Evolutionary conservation across 2,888 invertebrate genomes (phyloP).

Genomic region (Pasiphila rectangulata): DNA sequence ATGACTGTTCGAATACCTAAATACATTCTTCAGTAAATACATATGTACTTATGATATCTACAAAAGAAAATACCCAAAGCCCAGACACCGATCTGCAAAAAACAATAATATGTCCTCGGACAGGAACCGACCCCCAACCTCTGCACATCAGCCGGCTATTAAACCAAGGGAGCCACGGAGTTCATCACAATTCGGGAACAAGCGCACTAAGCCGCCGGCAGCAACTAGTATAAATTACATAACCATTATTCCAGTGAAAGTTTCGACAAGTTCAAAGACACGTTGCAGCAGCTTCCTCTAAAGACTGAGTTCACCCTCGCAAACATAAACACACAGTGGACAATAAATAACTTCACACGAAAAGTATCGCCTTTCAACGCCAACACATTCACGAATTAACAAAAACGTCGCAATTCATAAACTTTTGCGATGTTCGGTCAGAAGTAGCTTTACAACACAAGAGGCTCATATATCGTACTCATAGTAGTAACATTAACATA

Average conservation of each 20-base stretch:
- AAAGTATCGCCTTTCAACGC: slow-evolving; percentile 24
- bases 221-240: too few species aligned
- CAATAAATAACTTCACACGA: slow-evolving; percentile 23
- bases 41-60: too few species aligned
- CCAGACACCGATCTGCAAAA: too few species aligned
- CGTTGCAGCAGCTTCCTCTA: slow-evolving; percentile 8
- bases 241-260: neutral
- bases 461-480: neutral
- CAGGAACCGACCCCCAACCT: too few species aligned
- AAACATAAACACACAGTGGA: slow-evolving; percentile 17
- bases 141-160: too few species aligned
- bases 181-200: too few species aligned
- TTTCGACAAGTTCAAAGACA: neutral
- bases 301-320: slow-evolving; percentile 8
- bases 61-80: too few species aligned
- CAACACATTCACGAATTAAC: slow-evolving; percentile 23
- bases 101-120: too few species aligned
- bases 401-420: slow-evolving; percentile 23
- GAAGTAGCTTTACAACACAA: slow-evolving; percentile 7
- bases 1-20: too few species aligned
- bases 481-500: neutral
- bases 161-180: too few species aligned
- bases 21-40: too few species aligned
- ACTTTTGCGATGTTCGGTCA: slow-evolving; percentile 11
- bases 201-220: too few species aligned